phyloP scores from a whole-genome alignment of 2,888 invertebrate species.

The Xestia rhomboidea region DNA sequence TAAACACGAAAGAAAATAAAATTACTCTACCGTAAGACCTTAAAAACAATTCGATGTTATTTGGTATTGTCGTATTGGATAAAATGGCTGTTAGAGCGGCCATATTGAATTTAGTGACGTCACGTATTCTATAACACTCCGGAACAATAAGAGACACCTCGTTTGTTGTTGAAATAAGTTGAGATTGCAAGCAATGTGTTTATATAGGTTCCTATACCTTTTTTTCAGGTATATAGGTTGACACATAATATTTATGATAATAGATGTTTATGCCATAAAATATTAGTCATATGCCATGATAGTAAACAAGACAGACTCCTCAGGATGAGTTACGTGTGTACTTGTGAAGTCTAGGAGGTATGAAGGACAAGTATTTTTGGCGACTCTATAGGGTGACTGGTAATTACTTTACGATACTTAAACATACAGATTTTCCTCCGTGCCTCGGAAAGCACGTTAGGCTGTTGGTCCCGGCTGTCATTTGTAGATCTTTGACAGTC shows the following conservation, averaged over 20 bases:
- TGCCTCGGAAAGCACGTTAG: too few species aligned
- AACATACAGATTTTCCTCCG: too few species aligned
- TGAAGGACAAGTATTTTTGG: background rate
- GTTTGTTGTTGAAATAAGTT: slow-evolving; percentile 34
- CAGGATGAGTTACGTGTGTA: background rate
- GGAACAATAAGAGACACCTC: slow-evolving; percentile 18
- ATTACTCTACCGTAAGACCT: slow-evolving; percentile 8
- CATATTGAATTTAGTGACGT: slow-evolving; percentile 52
- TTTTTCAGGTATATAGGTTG: background rate
- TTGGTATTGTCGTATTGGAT: slow-evolving; percentile 26
- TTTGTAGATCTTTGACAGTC: too few species aligned
- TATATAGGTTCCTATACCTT: background rate
- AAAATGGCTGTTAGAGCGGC: slow-evolving; percentile 46
- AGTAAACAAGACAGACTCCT: background rate
- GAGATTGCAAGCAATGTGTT: background rate
- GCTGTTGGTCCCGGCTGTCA: too few species aligned
- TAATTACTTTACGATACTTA: too few species aligned
- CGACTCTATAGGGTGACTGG: too few species aligned
- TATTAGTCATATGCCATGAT: background rate
- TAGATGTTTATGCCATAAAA: background rate
- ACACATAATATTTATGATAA: background rate
- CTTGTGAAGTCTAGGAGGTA: background rate
- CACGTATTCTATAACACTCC: slow-evolving; percentile 45
- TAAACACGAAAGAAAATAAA: slow-evolving; percentile 32
- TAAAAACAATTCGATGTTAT: slow-evolving; percentile 42